Evolutionary conservation across 2,113 vertebrate genomes (phyloP), one percentile per base, ranked within the genome.

Genomic region (Forbesichthys agassizii): DNA sequence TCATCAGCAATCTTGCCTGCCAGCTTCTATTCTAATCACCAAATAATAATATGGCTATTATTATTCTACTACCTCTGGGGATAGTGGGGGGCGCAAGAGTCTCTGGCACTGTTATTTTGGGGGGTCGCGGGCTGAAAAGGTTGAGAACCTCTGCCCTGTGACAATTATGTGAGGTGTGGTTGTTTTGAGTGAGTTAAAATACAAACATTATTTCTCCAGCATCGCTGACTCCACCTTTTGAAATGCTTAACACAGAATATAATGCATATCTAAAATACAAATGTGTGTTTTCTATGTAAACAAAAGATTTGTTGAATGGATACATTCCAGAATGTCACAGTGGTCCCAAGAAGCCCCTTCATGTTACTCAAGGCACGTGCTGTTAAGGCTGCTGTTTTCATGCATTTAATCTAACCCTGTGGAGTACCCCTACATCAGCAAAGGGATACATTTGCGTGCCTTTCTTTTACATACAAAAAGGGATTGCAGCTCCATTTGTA

Each of bases 1-100:
- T 98, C 95, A 1, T 97, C 95, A 8, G 93, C 94, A 73, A 98
- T 98, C 83, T 98, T 98, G n/a, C 95, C 96, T 64, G 96, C 90
- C 14, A 98, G 92, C 60, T 98, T 98, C 75, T 98, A 20, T 20
- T 20, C 20, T 20, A 20, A 20, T 20, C 20, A 20, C 1, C 20
- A 20, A 20, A 20, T 20, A 20, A 20, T 20, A 20, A 20, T 20
- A 20, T 20, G 20, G 20, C 20, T 20, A 20, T 20, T 20, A 20
- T 20, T 20, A 1, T 20, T 20, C 20, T 20, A 20, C 20, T 20
- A 20, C 20, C 20, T 1, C 20, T 16, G 16, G 20, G 20, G 20
- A 20, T 20, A 20, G 20, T 20, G 20, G 20, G 20, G 20, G 20
- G 1, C 20, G 20, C 20, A 20, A 1, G 1, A 20, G 20, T 20